Evolutionary conservation across 2,113 vertebrate species (phyloP).

Genomic region (Synchiropus splendidus): DNA sequence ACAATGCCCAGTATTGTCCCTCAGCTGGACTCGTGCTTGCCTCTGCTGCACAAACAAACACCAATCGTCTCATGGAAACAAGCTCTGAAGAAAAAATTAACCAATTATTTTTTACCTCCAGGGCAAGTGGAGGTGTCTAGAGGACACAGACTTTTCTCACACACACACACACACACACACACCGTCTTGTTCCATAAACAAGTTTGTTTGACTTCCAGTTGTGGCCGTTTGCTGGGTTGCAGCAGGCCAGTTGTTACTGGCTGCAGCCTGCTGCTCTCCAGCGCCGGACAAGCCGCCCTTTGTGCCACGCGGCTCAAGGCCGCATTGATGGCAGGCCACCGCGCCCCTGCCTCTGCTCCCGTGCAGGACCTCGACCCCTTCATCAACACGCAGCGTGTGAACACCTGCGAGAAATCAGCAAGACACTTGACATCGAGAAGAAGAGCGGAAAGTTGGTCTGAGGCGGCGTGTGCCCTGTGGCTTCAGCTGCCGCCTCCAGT

Average conservation of each 20-base stretch:
- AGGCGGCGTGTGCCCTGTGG: no score
- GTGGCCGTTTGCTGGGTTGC: slow-evolving; percentile 35
- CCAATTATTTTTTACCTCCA: slow-evolving; percentile 38
- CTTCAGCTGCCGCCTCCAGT: no score
- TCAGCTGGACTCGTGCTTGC: no score
- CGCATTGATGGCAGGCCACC: slow-evolving; percentile 62
- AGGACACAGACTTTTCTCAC: slow-evolving; percentile 40
- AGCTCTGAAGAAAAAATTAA: slow-evolving; percentile 27
- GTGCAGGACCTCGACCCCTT: slow-evolving; percentile 45
- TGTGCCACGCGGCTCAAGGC: slow-evolving; percentile 63
- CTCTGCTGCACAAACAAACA: no score
- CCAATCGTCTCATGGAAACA: slow-evolving; percentile 27
- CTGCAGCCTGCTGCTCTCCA: slow-evolving; percentile 35
- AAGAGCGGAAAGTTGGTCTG: no score
- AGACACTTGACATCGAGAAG: not conserved
- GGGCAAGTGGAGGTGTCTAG: slow-evolving; percentile 29
- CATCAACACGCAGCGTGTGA: slow-evolving; percentile 36
- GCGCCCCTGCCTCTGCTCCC: slow-evolving; percentile 31
- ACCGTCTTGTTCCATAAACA: slow-evolving; percentile 58
- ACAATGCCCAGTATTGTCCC: no score
- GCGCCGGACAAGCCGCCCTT: slow-evolving; percentile 61
- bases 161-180: slow-evolving; percentile 52
- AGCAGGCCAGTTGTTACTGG: slow-evolving; percentile 52
- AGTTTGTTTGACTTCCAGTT: slow-evolving; percentile 61
- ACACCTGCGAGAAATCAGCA: not conserved